Conservation (phyloP, 2,113 vertebrate species). For the Scomber colias region DNA sequence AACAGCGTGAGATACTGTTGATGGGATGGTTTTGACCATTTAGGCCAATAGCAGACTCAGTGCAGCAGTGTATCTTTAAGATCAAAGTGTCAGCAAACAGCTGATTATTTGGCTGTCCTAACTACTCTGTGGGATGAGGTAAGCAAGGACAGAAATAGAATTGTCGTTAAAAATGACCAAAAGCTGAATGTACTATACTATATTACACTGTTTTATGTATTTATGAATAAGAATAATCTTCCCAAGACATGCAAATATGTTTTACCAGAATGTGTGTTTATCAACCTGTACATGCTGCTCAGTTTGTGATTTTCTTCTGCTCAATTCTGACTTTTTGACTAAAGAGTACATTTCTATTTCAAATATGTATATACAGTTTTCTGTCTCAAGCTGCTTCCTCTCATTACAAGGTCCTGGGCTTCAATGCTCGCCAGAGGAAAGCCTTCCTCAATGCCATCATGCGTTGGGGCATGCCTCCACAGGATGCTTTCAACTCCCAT, state of each 20-base stretch:
- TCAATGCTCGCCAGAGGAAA: conserved; percentile 96
- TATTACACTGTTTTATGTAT: no score
- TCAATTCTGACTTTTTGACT: neutral
- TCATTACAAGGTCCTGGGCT: conserved; percentile 91
- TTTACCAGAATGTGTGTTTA: no score
- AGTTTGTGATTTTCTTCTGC: no score
- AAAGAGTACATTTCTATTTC: neutral
- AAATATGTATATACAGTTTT: neutral
- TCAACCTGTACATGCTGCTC: no score
- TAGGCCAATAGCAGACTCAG: neutral
- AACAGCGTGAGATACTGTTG: no score
- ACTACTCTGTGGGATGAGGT: neutral
- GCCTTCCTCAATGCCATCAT: conserved; percentile 98
- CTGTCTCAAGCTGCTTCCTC: neutral
- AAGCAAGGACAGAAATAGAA: neutral
- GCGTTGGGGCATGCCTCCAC: conserved; percentile 99
- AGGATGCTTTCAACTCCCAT: conserved; percentile 98
- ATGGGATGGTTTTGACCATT: neutral
- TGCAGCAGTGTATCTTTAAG: no score
- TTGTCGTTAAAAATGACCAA: neutral
- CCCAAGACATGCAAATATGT: no score
- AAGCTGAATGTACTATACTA: neutral
- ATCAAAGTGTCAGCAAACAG: neutral
- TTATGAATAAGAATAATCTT: no score
- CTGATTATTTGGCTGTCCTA: neutral